phyloP scores from a whole-genome alignment of 2,888 invertebrate species.

The Acleris emargana region DNA sequence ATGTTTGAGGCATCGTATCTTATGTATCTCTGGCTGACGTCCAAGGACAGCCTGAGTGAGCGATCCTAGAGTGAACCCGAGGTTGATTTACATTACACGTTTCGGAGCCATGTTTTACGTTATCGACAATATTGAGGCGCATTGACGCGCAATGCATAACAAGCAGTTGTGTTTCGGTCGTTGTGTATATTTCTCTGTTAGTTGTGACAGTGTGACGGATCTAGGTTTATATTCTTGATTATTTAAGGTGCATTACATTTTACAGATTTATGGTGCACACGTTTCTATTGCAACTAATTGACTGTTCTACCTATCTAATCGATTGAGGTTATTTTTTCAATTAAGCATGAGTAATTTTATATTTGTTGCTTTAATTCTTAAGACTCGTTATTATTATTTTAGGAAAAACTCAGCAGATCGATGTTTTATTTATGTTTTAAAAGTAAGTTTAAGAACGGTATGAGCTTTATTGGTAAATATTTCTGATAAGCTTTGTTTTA shows the following conservation, averaged over 20 bases:
- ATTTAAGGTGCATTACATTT: no score
- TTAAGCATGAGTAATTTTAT: no score
- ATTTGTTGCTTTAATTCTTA: no score
- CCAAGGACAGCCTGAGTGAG: slow-evolving; percentile 55
- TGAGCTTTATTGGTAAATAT: background rate
- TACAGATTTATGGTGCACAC: no score
- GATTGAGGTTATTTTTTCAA: no score
- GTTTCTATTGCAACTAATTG: no score
- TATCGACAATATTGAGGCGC: background rate
- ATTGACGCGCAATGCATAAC: slow-evolving; percentile 13
- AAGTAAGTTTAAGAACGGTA: background rate
- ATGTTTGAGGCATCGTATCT: slow-evolving; percentile 50
- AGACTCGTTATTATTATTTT: no score
- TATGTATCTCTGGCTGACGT: slow-evolving; percentile 54
- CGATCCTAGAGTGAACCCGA: slow-evolving; percentile 38
- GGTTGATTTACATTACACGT: slow-evolving; percentile 2
- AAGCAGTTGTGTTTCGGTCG: background rate
- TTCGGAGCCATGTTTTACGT: background rate
- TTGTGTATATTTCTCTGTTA: background rate
- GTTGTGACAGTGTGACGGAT: slow-evolving; percentile 7
- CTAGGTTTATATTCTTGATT: no score
- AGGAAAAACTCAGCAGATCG: no score
- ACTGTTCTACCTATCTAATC: no score
- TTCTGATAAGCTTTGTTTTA: background rate
- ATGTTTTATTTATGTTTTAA: background rate